Evolutionary conservation across 1,140 invertebrate species (phyloP).

Genomic region (Araneus ventricosus): DNA sequence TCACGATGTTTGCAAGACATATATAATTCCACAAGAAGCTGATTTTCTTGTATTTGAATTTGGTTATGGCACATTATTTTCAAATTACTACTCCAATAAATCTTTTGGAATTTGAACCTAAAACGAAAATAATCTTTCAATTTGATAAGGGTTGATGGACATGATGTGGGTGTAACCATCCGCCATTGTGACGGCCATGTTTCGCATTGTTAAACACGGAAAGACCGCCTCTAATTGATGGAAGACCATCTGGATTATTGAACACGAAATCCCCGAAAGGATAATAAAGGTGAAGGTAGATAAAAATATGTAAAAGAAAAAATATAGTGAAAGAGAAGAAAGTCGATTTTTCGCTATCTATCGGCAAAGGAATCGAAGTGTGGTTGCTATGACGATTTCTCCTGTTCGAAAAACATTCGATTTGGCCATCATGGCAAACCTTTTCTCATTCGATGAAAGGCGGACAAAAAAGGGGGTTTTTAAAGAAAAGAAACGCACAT

Average conservation of each 20-base stretch:
- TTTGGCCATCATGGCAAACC: slow-evolving; percentile 30
- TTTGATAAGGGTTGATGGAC: not conserved
- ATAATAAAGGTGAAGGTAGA: slow-evolving; percentile 37
- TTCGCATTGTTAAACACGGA: slow-evolving; percentile 65
- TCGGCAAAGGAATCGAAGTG: slow-evolving; percentile 50
- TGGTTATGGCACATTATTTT: too few relatives aligned
- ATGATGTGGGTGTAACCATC: slow-evolving; percentile 11
- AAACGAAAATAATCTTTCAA: too few relatives aligned
- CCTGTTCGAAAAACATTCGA: slow-evolving; percentile 43
- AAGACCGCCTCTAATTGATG: slow-evolving; percentile 50
- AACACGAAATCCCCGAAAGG: not conserved
- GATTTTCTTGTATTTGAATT: too few relatives aligned
- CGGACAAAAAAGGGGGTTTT: not conserved
- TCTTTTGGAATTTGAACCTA: too few relatives aligned
- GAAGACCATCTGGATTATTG: slow-evolving; percentile 45
- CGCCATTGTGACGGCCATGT: not conserved
- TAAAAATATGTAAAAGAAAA: slow-evolving; percentile 33
- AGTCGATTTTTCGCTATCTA: slow-evolving; percentile 31
- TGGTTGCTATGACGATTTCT: slow-evolving; percentile 54
- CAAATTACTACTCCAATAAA: too few relatives aligned
- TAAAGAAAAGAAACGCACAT: not conserved
- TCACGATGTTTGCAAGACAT: too few relatives aligned
- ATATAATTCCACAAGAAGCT: too few relatives aligned
- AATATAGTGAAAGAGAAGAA: slow-evolving; percentile 4
- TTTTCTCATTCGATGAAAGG: not conserved